Evolutionary conservation across 2,888 invertebrate genomes (phyloP).

Genomic region (Salticus scenicus): DNA sequence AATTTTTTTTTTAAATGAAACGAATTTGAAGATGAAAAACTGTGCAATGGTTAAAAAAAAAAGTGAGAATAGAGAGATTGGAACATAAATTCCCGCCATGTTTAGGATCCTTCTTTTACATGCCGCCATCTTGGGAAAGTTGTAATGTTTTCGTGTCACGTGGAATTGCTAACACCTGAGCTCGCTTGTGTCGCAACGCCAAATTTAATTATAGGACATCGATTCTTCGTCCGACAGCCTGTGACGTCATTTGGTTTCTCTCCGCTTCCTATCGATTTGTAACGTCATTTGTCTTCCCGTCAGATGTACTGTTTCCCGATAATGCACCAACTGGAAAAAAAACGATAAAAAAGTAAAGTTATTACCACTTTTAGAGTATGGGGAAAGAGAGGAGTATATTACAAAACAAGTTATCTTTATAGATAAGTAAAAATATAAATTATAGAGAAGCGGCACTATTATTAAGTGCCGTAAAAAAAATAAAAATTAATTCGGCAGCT

Average conservation of each 20-base stretch:
- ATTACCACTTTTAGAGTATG: neutral
- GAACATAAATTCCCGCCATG: slow-evolving; percentile 13
- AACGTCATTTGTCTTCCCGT: neutral
- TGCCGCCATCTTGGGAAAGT: slow-evolving; percentile 49
- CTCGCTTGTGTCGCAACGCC: slow-evolving; percentile 8
- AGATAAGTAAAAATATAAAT: neutral
- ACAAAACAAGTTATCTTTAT: neutral
- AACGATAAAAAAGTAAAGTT: neutral
- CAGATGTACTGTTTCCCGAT: slow-evolving; percentile 13
- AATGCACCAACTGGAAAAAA: slow-evolving; percentile 8
- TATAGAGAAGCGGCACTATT: too few relatives aligned
- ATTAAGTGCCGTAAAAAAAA: too few relatives aligned
- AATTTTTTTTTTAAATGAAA: too few relatives aligned
- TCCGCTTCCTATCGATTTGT: slow-evolving; percentile 13
- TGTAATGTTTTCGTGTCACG: slow-evolving; percentile 8
- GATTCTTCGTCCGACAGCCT: slow-evolving; percentile 32
- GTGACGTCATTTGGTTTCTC: slow-evolving; percentile 22
- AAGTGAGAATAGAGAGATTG: too few relatives aligned
- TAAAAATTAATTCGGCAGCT: too few relatives aligned
- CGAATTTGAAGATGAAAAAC: too few relatives aligned
- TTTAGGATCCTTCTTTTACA: slow-evolving; percentile 17
- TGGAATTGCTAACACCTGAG: slow-evolving; percentile 37
- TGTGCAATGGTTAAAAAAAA: too few relatives aligned
- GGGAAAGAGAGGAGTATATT: neutral
- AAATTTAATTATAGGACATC: slow-evolving; percentile 59